Evolutionary conservation across 2,888 invertebrate genomes (phyloP), one percentile per base, ranked within the genome.

Genomic region (Sicus ferrugineus): DNA sequence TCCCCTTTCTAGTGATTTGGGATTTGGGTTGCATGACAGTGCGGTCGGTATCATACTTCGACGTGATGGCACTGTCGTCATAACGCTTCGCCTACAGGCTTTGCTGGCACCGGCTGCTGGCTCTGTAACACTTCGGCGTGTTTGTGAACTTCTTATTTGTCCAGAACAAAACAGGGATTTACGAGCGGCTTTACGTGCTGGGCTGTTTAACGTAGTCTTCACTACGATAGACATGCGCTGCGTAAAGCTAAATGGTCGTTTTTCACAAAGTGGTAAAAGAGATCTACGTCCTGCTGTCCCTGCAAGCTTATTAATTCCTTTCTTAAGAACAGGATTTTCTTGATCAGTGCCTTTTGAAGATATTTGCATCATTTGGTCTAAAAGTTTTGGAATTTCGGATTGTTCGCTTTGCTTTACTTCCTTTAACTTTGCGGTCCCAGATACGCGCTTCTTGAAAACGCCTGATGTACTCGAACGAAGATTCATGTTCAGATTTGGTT

Each of bases 211-310:
- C 1, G 83, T 83, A 23, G 83, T 83, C 58, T 82, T 83, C 0
- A 83, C 81, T 2, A 83, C 77, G 3, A 83, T 77, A 0, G 84
- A 83, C 83, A 83, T 83, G n/a, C 83, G 80, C 21, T 81, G 80
- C 28, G 77, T 79, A 30, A 78, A 78, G 16, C 67, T 73, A 68
- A 73, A 78, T 16, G 74, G 68, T 38, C 77, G 75, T 23, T 76
- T 76, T 14, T 79, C 76, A 1, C 71, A 75, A 21, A 69, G 72
- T 3, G 74, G 73, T 50, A 74, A 42, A 7, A 76, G 42, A 3
- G 75, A 74, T 14, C 56, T 31, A 16, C 73, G 65, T 6, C 64
- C 70, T 38, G 26, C 65, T 61, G 42, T 2, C 9, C n/a, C 2
- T 38, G 11, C 9, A 23, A 5, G 61, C 34, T 61, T 61, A 11